Base-by-base conservation (phyloP, 2,113 vertebrate genomes). In the Cavia aperea region DNA sequence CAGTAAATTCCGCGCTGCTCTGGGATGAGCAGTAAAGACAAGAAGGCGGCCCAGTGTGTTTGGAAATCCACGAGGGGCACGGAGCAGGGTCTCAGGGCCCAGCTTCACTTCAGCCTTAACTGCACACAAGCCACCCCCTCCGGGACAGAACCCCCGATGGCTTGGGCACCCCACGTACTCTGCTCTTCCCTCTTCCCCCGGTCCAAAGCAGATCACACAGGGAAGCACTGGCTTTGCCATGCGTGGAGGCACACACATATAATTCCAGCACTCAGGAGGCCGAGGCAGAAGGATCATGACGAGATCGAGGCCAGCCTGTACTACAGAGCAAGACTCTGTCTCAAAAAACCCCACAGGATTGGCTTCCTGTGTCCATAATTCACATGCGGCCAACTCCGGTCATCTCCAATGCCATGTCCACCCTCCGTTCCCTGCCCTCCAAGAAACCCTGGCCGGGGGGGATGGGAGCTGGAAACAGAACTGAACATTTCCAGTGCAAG, bases 361-460 rank as follows among this genome's bases (percentile, higher is more conserved):
- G 1, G 21, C 60, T 11, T 51, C 26, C 62, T 23, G 18, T 4
- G 23, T 1, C 43, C 79, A 62, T 33, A 15, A 70, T 4, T 51
- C 19, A 1, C 0, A 4, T 7, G 65, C n/a, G 33, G 43, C 7
- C 54, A 65, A n/a, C 3, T 7, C 7, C 16, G 65, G 58, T 23
- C 54, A 29, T 2, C 8, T 18, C 24, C 24, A 11, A 13, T 11
- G 46, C 46, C 14, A 2, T 12, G 83, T 10, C 62, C 84, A 19
- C 29, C 39, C 26, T 49, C 68, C n/a, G 33, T 56, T n/a, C 79
- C 8, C 23, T 66, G 73, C 60, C 33, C 43, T 12, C 11, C 23
- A 26, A 58, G 84, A 62, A 72, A 16, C 70, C n/a, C 46, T 29
- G n/a, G 29, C 29, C 29, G 8, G 56, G 54, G 5, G 14, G 14